Evolutionary conservation across 2,113 vertebrate species (phyloP).

Genomic region (Octodon degus): DNA sequence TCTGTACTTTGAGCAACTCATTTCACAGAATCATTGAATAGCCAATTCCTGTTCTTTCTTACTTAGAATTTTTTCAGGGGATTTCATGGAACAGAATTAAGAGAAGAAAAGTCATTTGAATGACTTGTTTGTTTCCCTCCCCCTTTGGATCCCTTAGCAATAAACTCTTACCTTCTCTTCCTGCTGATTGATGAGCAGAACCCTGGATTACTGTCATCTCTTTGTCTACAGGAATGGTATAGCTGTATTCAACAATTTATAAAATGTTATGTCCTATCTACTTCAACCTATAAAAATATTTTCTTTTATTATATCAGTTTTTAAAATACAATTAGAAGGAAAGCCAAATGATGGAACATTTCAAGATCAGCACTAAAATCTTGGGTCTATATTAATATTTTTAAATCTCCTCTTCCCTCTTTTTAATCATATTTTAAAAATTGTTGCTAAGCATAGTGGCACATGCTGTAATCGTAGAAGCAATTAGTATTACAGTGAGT

Average conservation of each 20-base stretch:
- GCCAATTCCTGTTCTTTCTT: constrained; percentile 67
- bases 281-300: constrained; percentile 46
- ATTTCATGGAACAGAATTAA: constrained; percentile 45
- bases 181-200: constrained; percentile 66
- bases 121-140: constrained; percentile 43
- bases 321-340: constrained; percentile 57
- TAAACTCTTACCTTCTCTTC: constrained; percentile 72
- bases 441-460: neutral
- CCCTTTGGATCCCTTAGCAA: constrained; percentile 32
- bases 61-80: constrained; percentile 54
- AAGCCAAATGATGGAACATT: constrained; percentile 45
- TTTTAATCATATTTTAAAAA: constrained; percentile 55
- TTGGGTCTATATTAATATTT: constrained; percentile 13
- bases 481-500: neutral
- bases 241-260: constrained; percentile 38
- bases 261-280: neutral
- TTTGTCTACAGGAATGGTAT: constrained; percentile 52
- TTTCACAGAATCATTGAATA: constrained; percentile 58
- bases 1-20: constrained; percentile 54
- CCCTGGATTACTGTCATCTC: constrained; percentile 40
- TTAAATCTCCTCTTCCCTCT: neutral
- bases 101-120: constrained; percentile 60
- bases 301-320: constrained; percentile 22
- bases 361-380: constrained; percentile 41
- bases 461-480: neutral